Evolutionary conservation across 2,797 vertebrate species (phyloP), one percentile per base, ranked within the genome.

Genomic region (Gymnodraco acuticeps): DNA sequence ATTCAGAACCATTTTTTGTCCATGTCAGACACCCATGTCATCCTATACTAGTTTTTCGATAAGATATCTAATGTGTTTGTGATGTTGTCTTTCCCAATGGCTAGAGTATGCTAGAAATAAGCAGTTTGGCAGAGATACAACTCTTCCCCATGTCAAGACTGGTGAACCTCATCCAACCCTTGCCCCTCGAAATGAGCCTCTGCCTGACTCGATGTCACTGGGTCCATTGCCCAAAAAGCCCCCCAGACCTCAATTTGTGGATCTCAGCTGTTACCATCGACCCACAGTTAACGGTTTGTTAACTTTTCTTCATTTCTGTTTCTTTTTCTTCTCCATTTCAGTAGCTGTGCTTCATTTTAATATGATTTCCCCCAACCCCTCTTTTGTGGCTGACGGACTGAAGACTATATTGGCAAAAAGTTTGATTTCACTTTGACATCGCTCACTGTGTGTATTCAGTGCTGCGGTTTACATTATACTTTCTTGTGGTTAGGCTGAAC

Each of bases 191-290:
- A 77, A 73, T 78, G 94, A 85, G 73, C 67, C 50, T 67, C 69
- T 94, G 1, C 88, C 93, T 69, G 92, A 92, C 27, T 38, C 76
- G 55, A 59, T 19, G 27, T 76, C 17, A 15, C 59, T 92, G 41
- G 86, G 92, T 1, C 70, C 84, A 2, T 2, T 6, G 6, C 93
- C 93, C 4, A 45, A 52, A 17, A 95, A 95, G 74, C 94, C 94
- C 42, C 70, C 52, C 48, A 91, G 93, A 83, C 95, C 95, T 31
- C 91, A 90, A 13, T 15, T n/a, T 4, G 89, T 95, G 5, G 87
- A 95, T 67, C 88, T 95, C 41, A 70, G 61, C 56, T 10, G 38
- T 45, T 91, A 88, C 77, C 23, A 33, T 16, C 19, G 2, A 2
- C 62, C 10, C 20, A 14, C 41, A 46, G 23, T 52, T 20, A 47